phyloP scores from a whole-genome alignment of 2,888 invertebrate genomes.

The Epinotia nisella region DNA sequence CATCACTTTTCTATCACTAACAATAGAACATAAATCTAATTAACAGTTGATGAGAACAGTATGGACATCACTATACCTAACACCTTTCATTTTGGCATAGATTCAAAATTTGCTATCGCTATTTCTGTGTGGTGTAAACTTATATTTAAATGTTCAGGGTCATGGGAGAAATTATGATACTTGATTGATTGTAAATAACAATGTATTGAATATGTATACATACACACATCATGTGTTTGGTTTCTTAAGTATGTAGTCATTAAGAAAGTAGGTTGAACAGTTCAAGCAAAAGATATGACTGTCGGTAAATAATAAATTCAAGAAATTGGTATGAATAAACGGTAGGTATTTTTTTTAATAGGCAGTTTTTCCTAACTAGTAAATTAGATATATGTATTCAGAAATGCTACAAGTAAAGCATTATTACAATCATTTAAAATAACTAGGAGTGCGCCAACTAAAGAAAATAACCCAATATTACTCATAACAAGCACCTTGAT shows the following conservation, averaged over 20 bases:
- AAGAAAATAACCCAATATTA: neutral
- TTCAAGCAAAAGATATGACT: neutral
- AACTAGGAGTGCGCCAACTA: neutral
- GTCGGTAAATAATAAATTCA: neutral
- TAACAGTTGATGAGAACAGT: neutral
- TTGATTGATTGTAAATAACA: neutral
- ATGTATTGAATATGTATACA: neutral
- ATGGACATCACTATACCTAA: constrained; percentile 31
- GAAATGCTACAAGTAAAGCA: neutral
- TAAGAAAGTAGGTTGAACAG: neutral
- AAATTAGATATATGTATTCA: neutral
- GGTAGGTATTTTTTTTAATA: too few species aligned
- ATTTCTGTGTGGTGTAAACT: constrained; percentile 49
- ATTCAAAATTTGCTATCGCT: constrained; percentile 53
- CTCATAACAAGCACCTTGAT: too few species aligned
- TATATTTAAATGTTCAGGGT: constrained; percentile 57
- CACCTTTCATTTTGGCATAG: constrained; percentile 53
- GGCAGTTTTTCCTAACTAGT: too few species aligned
- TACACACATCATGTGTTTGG: neutral
- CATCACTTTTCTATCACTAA: constrained; percentile 27
- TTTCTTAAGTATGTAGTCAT: neutral
- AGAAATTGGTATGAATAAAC: neutral
- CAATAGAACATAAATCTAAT: constrained; percentile 35
- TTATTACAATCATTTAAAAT: neutral
- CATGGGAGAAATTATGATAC: constrained; percentile 36